These are phyloP conservation scores for Hydrochoerus hydrochaeris DNA, from an alignment of 2,113 vertebrate species.

Conservation along the genomic window DNA sequence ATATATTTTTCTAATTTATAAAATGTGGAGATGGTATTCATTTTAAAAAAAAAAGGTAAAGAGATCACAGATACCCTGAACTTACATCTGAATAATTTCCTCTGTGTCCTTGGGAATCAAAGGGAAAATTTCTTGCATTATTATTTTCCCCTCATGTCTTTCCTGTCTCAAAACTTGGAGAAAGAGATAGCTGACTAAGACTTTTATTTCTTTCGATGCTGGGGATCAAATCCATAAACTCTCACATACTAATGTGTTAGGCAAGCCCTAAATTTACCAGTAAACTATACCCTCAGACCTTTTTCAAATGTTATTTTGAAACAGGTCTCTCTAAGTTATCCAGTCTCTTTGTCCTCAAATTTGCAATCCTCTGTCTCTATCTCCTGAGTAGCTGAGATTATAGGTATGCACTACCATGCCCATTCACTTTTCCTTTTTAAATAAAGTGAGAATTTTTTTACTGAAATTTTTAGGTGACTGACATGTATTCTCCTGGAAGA, in stretches of 20 bases:
- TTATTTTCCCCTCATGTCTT: background rate
- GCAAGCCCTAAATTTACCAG: background rate
- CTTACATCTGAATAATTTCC: background rate
- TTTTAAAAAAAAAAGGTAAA: background rate
- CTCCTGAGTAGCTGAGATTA: background rate
- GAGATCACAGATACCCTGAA: background rate
- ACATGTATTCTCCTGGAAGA: background rate
- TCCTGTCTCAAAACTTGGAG: slow-evolving; percentile 32
- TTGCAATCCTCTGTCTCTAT: background rate
- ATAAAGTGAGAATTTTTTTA: background rate
- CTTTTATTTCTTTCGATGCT: background rate
- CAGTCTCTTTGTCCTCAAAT: background rate
- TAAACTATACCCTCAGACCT: background rate
- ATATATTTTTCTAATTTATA: slow-evolving; percentile 16
- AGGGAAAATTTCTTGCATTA: background rate
- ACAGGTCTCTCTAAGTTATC: background rate
- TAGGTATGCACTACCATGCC: background rate
- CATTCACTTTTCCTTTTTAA: background rate
- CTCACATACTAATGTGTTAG: background rate
- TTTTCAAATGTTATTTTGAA: background rate
- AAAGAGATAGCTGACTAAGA: background rate
- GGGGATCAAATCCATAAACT: background rate
- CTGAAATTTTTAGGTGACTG: background rate
- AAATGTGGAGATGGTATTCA: background rate
- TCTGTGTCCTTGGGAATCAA: background rate